Conservation (phyloP, 2,888 invertebrate species). For the Andrena flavipes region DNA sequence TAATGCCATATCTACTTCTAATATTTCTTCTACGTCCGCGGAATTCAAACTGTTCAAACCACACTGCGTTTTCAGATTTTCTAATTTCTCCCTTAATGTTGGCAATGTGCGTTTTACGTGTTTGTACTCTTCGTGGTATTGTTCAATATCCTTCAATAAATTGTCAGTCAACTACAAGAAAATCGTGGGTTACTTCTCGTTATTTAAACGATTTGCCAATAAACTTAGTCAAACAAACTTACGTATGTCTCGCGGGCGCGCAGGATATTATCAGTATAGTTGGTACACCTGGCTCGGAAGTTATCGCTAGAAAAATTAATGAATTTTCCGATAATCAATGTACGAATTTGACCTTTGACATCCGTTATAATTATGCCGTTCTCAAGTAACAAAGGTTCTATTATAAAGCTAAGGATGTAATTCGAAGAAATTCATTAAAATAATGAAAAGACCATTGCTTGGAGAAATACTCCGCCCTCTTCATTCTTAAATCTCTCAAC, state of each 20-base stretch:
- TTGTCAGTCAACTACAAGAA: constrained; percentile 21
- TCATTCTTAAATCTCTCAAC: constrained; percentile 18
- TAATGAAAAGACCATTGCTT: constrained; percentile 38
- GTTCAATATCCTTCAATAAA: constrained; percentile 40
- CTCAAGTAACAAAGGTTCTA: not conserved
- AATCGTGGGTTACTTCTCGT: not conserved
- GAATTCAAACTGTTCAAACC: not conserved
- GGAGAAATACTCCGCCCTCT: not conserved
- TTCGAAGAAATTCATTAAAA: not conserved
- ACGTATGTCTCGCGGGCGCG: constrained; percentile 52
- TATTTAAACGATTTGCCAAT: too few species aligned
- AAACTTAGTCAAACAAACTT: too few species aligned
- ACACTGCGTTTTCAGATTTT: not conserved
- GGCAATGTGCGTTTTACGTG: not conserved
- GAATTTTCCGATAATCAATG: not conserved
- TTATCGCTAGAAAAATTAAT: constrained; percentile 33
- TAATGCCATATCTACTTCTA: constrained; percentile 12
- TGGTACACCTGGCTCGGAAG: constrained; percentile 2
- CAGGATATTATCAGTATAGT: constrained; percentile 29
- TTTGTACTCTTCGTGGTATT: constrained; percentile 10
- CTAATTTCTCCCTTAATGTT: constrained; percentile 6
- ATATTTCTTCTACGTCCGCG: constrained; percentile 8
- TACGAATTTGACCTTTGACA: not conserved
- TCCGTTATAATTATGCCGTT: not conserved
- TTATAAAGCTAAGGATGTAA: not conserved